Conservation (phyloP, 2,888 invertebrate species). For the Eumerus sabulonum region DNA sequence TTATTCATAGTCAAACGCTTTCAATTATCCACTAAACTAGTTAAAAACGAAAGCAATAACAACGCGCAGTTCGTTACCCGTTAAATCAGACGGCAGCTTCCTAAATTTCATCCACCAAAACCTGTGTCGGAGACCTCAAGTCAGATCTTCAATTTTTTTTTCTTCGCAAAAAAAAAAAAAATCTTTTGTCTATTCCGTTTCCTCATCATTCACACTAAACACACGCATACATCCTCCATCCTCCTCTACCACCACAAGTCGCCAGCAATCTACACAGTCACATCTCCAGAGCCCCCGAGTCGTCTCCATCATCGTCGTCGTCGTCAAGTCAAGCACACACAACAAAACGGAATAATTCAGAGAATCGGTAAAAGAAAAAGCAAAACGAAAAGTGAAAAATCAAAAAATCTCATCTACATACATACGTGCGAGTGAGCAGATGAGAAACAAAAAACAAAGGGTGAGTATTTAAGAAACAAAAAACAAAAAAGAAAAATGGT, state of each 20-base stretch:
- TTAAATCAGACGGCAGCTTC: constrained; percentile 36
- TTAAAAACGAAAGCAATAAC: constrained; percentile 38
- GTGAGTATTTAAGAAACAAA: constrained; percentile 41
- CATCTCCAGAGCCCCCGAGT: too few species aligned
- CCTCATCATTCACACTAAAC: constrained; percentile 62
- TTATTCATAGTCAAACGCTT: constrained; percentile 58
- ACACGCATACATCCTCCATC: constrained; percentile 32
- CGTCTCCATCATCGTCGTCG: too few species aligned
- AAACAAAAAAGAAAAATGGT: neutral
- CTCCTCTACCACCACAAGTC: constrained; percentile 8
- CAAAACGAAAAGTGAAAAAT: too few species aligned
- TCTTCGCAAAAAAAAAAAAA: constrained; percentile 52
- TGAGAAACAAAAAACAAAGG: constrained; percentile 62
- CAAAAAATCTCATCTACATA: neutral
- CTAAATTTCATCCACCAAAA: constrained; percentile 54
- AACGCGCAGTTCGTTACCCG: constrained; percentile 46
- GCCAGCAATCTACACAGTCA: constrained; percentile 26
- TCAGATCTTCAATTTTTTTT: constrained; percentile 53
- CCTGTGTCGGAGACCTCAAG: constrained; percentile 50
- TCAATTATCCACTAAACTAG: constrained; percentile 48
- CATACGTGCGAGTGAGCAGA: constrained; percentile 43
- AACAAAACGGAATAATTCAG: constrained; percentile 59
- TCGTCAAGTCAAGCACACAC: too few species aligned
- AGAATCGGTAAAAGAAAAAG: too few species aligned
- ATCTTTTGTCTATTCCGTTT: constrained; percentile 68